Percentiles rank a stretch among this genome's conserved stretches.
These are phyloP conservation scores for Pollenia labialis DNA, from an alignment of 2,888 invertebrate genomes.

Conservation along the genomic window DNA sequence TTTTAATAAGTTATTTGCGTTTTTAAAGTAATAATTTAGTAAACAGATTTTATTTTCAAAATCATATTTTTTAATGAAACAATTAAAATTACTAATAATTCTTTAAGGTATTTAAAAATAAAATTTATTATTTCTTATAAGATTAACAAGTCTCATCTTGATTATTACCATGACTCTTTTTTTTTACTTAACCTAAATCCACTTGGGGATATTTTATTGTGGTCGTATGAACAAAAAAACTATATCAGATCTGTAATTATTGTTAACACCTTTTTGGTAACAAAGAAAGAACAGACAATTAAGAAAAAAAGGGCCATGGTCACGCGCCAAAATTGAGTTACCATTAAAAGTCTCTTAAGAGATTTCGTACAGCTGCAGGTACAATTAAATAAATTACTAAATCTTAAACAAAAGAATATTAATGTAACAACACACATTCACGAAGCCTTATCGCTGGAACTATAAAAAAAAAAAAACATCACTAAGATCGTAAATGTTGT, in stretches of 20 bases:
- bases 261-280: conserved; percentile 12
- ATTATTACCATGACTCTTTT: not conserved
- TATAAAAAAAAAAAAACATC: not conserved
- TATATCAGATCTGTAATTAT: not conserved
- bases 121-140: no score
- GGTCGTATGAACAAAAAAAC: not conserved
- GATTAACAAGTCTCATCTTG: no score
- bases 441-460: not conserved
- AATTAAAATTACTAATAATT: no score
- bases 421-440: not conserved
- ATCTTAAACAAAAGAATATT: conserved; percentile 22
- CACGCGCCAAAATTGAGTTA: conserved; percentile 46
- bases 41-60: no score
- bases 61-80: no score
- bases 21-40: no score
- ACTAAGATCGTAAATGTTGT: not conserved
- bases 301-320: conserved; percentile 43
- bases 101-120: no score
- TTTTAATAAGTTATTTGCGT: no score
- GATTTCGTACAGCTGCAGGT: conserved; percentile 13
- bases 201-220: conserved; percentile 17
- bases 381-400: conserved; percentile 54
- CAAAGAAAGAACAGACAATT: conserved; percentile 4
- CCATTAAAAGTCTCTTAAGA: not conserved
- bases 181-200: conserved; percentile 10